Conservation (phyloP, 2,113 vertebrate genomes). For the Pelmatolapia mariae region DNA sequence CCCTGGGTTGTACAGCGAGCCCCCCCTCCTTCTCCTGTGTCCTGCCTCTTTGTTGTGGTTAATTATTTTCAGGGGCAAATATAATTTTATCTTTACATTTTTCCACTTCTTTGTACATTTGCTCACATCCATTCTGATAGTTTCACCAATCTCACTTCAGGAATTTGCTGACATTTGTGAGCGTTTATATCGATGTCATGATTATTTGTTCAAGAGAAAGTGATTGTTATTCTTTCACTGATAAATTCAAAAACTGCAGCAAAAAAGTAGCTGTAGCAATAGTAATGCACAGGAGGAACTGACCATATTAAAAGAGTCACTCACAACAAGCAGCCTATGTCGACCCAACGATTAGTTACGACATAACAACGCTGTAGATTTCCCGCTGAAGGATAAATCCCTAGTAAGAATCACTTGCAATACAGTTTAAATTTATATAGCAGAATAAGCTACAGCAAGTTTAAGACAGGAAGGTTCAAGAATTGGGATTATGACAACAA, state of each 20-base stretch:
- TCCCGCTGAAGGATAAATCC: background rate
- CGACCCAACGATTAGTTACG: background rate
- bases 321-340: background rate
- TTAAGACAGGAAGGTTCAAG: background rate
- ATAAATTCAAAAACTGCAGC: background rate
- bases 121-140: background rate
- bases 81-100: background rate
- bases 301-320: background rate
- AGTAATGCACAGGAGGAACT: background rate
- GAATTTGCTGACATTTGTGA: background rate
- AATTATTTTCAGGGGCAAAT: rapidly evolving
- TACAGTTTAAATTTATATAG: background rate
- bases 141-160: background rate
- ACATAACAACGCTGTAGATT: background rate
- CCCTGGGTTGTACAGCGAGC: background rate
- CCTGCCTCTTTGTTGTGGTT: background rate
- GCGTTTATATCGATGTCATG: background rate
- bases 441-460: background rate
- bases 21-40: too few species aligned
- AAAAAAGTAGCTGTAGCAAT: background rate
- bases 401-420: rapidly evolving
- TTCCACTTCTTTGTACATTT: background rate
- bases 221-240: background rate
- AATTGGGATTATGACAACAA: background rate
- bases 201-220: background rate